Base-by-base conservation (phyloP, 2,888 invertebrate species). In the Laothoe populi region DNA sequence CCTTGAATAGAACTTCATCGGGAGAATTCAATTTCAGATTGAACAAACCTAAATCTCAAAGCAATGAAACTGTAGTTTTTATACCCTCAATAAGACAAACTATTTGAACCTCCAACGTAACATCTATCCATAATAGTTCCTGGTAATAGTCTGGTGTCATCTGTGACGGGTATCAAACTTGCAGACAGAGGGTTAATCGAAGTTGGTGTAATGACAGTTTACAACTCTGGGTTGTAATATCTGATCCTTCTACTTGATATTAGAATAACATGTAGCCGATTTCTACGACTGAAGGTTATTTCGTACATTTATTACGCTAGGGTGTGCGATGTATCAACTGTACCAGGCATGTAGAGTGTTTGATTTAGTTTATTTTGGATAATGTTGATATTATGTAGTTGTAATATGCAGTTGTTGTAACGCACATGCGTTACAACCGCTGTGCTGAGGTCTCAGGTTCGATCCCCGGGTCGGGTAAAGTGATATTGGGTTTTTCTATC, bases 151-250 rank as follows among this genome's bases (percentile, higher is more conserved):
- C n/a, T n/a, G 53, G 53, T 53, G 19, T 53, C 53, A 53, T 35
- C 53, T 53, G 53, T 35, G 53, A 53, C 53, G 19, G 35, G 53
- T 35, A 53, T 53, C 53, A 53, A 53, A 31, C 31, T 53, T 35
- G 35, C 44, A 44, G 44, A 44, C 44, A 11, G 31, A 10, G 53
- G 53, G 60, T 49, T 26, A 40, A 26, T 60, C 63, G 46, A 23
- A 38, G 35, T 53, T 35, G 23, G 35, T 8, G 38, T 62, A 38
- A 57, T 23, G 61, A 35, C n/a, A 13, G 46, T 24, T 31, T 4
- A 24, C 46, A 45, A 62, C 38, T 59, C 7, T n/a, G 24, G 45
- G 45, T 11, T 59, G 45, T 35, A 23, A 48, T 60, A 60, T 23
- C 48, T 35, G 31, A 46, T 2, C 35, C 35, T 31, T 46, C 13